Evolutionary conservation across 2,888 invertebrate species (phyloP).

Genomic region (Oxycera nigricornis): DNA sequence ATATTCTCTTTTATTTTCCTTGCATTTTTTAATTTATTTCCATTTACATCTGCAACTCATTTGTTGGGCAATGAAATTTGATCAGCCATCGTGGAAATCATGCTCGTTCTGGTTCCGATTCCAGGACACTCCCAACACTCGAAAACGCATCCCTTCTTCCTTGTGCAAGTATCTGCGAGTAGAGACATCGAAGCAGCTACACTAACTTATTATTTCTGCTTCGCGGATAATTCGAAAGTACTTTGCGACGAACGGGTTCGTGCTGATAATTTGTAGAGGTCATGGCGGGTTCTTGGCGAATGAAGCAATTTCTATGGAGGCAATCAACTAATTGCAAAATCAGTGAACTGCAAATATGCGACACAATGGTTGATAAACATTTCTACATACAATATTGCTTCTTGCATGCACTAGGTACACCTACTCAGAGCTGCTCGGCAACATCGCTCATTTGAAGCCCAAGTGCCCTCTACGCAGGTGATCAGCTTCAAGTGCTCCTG

Average conservation of each 20-base stretch:
- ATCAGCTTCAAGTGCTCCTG: background rate
- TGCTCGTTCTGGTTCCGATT: constrained; percentile 4
- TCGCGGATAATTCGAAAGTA: constrained; percentile 26
- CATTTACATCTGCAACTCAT: constrained; percentile 4
- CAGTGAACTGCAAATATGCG: constrained; percentile 4
- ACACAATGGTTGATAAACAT: background rate
- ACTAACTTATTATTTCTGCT: constrained; percentile 26
- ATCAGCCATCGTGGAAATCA: background rate
- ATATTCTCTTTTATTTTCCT: background rate
- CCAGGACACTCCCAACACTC: constrained; percentile 31
- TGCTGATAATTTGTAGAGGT: background rate
- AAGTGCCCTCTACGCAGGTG: background rate
- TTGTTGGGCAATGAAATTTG: background rate
- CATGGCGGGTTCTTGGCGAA: background rate
- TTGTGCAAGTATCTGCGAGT: constrained; percentile 25
- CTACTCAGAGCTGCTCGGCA: background rate
- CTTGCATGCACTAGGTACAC: background rate
- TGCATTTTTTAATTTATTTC: constrained; percentile 21
- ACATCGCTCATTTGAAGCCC: background rate
- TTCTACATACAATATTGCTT: background rate
- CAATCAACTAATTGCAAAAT: background rate
- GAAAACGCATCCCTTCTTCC: constrained; percentile 17
- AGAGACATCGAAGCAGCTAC: background rate
- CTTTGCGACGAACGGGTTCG: background rate
- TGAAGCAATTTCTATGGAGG: background rate